Conservation (phyloP, 1,140 invertebrate species). For the Drosophila takahashii region DNA sequence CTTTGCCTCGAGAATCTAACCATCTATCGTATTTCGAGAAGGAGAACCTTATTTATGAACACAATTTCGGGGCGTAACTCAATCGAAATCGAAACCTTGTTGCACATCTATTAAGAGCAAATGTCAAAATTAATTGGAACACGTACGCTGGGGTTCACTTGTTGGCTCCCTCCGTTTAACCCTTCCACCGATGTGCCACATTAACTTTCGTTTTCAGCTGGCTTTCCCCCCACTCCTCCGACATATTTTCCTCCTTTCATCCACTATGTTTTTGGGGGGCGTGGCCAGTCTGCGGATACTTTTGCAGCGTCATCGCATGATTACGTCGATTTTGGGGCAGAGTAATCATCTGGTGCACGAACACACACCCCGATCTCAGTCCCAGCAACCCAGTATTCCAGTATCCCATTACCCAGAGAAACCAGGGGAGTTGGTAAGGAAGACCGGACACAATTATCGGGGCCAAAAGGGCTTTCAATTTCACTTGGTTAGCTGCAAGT, state of each 20-base stretch:
- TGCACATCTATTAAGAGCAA: slow-evolving; percentile 66
- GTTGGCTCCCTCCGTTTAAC: slow-evolving; percentile 46
- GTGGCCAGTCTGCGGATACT: slow-evolving; percentile 44
- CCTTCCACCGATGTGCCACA: slow-evolving; percentile 67
- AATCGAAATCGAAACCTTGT: slow-evolving; percentile 59
- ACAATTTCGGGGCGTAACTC: slow-evolving; percentile 28
- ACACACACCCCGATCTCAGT: slow-evolving; percentile 25
- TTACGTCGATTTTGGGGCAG: slow-evolving; percentile 64
- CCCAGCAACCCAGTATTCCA: slow-evolving; percentile 36
- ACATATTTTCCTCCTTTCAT: slow-evolving; percentile 5
- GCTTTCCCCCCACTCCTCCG: slow-evolving; percentile 10
- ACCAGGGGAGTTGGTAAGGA: slow-evolving; percentile 16
- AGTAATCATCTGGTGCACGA: slow-evolving; percentile 67
- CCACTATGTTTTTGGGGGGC: slow-evolving; percentile 5
- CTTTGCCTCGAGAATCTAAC: neutral
- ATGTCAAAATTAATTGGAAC: slow-evolving; percentile 76
- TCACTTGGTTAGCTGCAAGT: slow-evolving; percentile 76
- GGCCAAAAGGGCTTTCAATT: slow-evolving; percentile 73
- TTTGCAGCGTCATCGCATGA: slow-evolving; percentile 75
- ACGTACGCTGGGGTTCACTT: slow-evolving; percentile 52
- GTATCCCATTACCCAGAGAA: slow-evolving; percentile 45
- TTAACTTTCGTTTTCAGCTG: slow-evolving; percentile 68
- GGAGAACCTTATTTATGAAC: slow-evolving; percentile 29
- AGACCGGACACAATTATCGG: slow-evolving; percentile 69
- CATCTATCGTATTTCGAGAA: neutral